These are phyloP conservation scores for Burhinus oedicnemus DNA, from an alignment of 2,113 vertebrate species.

Conservation along the genomic window DNA sequence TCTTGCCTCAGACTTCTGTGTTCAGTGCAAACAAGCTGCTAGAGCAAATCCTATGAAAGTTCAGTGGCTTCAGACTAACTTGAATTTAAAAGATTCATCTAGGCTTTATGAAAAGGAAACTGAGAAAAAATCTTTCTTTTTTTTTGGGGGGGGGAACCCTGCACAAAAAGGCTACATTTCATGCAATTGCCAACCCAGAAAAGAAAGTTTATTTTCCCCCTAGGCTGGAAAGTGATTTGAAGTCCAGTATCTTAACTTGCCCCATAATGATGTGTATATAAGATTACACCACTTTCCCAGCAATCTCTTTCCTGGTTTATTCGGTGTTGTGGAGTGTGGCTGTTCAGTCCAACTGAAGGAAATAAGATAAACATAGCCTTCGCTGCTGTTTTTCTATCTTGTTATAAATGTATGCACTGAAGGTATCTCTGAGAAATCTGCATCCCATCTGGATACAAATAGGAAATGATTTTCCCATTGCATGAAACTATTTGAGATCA, in stretches of 20 bases:
- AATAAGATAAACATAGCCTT: background rate
- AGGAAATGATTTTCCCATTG: background rate
- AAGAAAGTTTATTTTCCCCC: background rate
- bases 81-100: background rate
- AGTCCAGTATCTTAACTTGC: background rate
- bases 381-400: background rate
- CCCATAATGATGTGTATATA: background rate
- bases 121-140: background rate
- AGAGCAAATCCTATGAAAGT: background rate
- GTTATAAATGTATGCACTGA: background rate
- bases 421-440: background rate
- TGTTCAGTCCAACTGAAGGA: background rate
- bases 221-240: background rate
- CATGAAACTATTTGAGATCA: background rate
- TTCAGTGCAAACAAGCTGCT: background rate
- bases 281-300: background rate
- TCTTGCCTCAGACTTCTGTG: slow-evolving; percentile 15
- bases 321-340: background rate
- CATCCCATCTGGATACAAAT: background rate
- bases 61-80: slow-evolving; percentile 11
- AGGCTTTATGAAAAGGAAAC: slow-evolving; percentile 11
- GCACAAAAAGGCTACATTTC: background rate
- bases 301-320: background rate
- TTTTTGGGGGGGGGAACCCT: fast-evolving
- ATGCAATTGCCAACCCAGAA: background rate